Percentiles rank a stretch among this genome's conserved stretches.
Conservation (phyloP, 1,140 invertebrate genomes). For the Drosophila watanabei region DNA sequence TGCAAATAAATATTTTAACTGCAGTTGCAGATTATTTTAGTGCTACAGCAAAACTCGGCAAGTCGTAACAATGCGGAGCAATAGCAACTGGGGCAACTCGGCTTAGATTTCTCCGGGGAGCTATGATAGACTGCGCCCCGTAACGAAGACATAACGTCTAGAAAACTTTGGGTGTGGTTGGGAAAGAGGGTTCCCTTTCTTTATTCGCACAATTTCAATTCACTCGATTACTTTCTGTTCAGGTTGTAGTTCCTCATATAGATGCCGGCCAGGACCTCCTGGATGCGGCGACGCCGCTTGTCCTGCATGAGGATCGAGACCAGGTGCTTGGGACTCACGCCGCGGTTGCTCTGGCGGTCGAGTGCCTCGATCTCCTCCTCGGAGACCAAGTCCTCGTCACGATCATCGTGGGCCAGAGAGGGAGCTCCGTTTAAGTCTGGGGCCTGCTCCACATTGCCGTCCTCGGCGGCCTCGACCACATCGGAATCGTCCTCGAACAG, state of each 20-base stretch:
- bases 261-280: constrained; percentile 68
- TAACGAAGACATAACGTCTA: constrained; percentile 69
- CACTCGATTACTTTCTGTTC: constrained; percentile 60
- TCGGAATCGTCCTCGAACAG: constrained; percentile 57
- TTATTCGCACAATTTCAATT: constrained; percentile 71
- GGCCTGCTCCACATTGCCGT: background rate
- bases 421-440: background rate
- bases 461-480: constrained; percentile 26
- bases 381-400: constrained; percentile 28
- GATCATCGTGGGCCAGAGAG: constrained; percentile 20
- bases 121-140: constrained; percentile 68
- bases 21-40: constrained; percentile 83
- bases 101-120: constrained; percentile 74
- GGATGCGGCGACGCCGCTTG: constrained; percentile 64
- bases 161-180: constrained; percentile 34
- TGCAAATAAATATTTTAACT: constrained; percentile 85
- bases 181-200: constrained; percentile 22
- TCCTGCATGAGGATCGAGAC: constrained; percentile 62
- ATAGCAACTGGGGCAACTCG: constrained; percentile 47
- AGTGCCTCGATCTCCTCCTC: constrained; percentile 48
- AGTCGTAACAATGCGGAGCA: constrained; percentile 58
- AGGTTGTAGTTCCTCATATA: constrained; percentile 69
- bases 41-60: constrained; percentile 40
- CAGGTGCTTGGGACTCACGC: constrained; percentile 55
- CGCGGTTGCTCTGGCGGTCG: constrained; percentile 56